phyloP scores from a whole-genome alignment of 1,140 invertebrate genomes.

The Asobara japonica region DNA sequence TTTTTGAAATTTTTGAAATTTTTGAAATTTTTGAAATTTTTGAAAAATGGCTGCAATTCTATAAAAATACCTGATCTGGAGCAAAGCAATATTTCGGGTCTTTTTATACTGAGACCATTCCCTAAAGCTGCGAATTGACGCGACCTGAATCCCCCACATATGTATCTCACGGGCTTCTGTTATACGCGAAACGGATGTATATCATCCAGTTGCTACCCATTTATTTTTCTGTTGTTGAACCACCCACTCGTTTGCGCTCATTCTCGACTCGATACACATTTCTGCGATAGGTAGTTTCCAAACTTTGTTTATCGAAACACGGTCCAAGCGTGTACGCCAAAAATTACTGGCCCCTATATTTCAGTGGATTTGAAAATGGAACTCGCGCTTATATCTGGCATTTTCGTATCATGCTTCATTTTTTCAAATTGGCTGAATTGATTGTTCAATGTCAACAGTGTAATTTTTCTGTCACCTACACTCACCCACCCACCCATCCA shows the following conservation, averaged over 20 bases:
- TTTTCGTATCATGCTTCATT: no score
- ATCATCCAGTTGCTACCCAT: not conserved
- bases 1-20: no score
- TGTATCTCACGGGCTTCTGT: slow-evolving; percentile 22
- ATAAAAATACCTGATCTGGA: no score
- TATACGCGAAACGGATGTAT: not conserved
- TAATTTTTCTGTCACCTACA: no score
- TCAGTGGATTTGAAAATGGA: not conserved
- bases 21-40: no score
- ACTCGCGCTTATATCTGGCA: not conserved
- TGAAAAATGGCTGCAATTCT: no score
- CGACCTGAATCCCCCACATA: slow-evolving; percentile 36
- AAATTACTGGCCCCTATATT: not conserved
- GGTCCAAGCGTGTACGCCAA: not conserved
- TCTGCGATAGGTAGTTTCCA: not conserved
- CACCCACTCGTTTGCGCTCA: no score
- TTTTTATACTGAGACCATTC: slow-evolving; percentile 26
- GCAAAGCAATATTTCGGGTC: not conserved
- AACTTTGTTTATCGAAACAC: slow-evolving; percentile 18
- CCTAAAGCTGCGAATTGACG: slow-evolving; percentile 38
- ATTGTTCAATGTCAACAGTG: no score
- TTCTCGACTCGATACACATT: not conserved
- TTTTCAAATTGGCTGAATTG: no score
- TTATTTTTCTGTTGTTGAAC: no score
- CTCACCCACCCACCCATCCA: no score